A percentile compares a stretch with the other conserved stretches of the same genome.
phyloP scores from a whole-genome alignment of 2,113 vertebrate species.

The Marmota monax region DNA sequence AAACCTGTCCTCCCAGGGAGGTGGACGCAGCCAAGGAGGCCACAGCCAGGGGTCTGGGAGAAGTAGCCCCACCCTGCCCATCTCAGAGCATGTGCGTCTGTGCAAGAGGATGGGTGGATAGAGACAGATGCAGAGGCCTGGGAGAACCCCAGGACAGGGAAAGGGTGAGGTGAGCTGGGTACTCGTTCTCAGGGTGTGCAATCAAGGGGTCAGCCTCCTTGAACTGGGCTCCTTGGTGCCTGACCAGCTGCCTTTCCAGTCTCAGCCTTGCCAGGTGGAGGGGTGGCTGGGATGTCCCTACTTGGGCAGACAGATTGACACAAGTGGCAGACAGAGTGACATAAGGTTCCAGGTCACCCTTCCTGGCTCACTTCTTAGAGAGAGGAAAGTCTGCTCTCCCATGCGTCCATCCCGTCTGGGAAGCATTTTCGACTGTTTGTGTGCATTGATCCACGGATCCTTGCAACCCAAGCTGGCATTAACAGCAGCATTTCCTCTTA shows the following conservation, averaged over 20 bases:
- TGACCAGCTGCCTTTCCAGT: no score
- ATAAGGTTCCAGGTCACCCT: background rate
- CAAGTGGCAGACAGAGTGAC: background rate
- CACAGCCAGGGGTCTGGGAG: background rate
- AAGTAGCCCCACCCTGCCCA: rapidly evolving
- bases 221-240: rapidly evolving
- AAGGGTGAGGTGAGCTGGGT: background rate
- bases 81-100: background rate
- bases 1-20: background rate
- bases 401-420: background rate
- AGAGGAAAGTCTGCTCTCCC: background rate
- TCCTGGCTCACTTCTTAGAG: background rate
- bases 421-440: rapidly evolving
- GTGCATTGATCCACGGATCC: rapidly evolving
- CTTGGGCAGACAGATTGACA: rapidly evolving
- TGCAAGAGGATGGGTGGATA: background rate
- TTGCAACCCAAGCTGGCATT: background rate
- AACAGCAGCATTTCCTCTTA: background rate
- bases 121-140: background rate
- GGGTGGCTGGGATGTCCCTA: background rate
- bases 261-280: background rate
- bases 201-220: background rate
- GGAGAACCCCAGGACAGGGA: background rate
- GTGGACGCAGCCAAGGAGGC: background rate
- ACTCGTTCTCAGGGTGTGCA: rapidly evolving